Percentiles rank a stretch among this genome's conserved stretches.
Conservation (phyloP, 2,113 vertebrate species). For the Sminthopsis crassicaudata region DNA sequence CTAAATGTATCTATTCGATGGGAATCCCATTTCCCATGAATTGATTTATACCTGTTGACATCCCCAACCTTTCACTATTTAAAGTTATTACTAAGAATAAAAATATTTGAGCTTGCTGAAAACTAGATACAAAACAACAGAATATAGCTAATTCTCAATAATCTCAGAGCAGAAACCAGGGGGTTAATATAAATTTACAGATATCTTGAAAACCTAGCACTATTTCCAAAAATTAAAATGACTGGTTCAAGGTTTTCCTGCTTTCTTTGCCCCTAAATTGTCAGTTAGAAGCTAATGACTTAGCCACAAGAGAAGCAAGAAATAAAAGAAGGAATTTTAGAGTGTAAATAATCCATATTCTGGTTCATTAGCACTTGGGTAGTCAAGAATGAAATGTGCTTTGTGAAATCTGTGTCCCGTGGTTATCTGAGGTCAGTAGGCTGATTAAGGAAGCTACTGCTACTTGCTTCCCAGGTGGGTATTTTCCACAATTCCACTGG, state of each 20-base stretch:
- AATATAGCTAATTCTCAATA: neutral
- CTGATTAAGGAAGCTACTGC: neutral
- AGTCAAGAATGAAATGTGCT: neutral
- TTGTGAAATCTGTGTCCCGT: neutral
- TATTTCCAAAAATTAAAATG: neutral
- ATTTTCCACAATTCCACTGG: neutral
- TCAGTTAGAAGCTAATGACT: neutral
- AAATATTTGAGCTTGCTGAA: neutral
- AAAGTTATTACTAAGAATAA: neutral
- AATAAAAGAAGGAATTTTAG: neutral
- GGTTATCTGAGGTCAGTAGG: neutral
- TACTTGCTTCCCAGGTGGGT: neutral
- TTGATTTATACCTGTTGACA: neutral
- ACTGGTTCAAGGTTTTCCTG: neutral
- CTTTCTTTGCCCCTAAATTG: neutral
- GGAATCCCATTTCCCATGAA: neutral
- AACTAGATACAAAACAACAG: neutral
- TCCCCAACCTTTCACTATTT: neutral
- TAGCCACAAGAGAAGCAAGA: constrained; percentile 7
- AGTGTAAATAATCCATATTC: neutral
- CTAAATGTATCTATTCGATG: neutral
- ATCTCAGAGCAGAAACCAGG: neutral
- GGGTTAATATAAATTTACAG: neutral
- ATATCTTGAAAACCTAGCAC: neutral
- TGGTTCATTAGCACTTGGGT: neutral